A percentile compares a stretch with the other conserved stretches of the same genome.
Evolutionary conservation across 2,797 vertebrate species (phyloP).

Genomic region (Pantherophis vulpinus): DNA sequence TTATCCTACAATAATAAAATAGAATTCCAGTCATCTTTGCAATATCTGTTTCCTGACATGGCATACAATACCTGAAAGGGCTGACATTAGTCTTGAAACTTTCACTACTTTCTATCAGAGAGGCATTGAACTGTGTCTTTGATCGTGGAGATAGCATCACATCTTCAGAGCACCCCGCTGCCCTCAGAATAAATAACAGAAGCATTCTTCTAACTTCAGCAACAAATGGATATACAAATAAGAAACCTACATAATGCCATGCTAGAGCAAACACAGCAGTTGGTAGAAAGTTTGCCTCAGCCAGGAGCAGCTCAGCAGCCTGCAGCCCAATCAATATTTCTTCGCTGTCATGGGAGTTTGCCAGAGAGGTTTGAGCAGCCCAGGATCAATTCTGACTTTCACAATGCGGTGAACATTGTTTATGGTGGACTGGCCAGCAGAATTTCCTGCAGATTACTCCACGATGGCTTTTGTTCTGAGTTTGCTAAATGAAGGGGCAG

Average conservation of each 20-base stretch:
- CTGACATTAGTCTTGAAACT: background rate
- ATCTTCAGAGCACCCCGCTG: background rate
- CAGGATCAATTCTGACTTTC: background rate
- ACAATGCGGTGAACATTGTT: background rate
- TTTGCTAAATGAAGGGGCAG: background rate
- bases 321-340: background rate
- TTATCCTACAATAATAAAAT: background rate
- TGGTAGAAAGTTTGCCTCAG: background rate
- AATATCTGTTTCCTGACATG: background rate
- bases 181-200: background rate
- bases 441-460: background rate
- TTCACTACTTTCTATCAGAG: background rate
- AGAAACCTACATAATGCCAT: background rate
- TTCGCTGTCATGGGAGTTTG: background rate
- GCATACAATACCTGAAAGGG: background rate
- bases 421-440: background rate
- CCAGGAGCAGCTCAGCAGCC: background rate
- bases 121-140: background rate
- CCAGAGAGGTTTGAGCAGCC: background rate
- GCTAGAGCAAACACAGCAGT: background rate
- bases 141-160: background rate
- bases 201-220: background rate
- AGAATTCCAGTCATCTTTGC: background rate
- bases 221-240: background rate
- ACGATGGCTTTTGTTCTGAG: background rate